phyloP scores from a whole-genome alignment of 2,888 invertebrate species.

The Cerastoderma edule region DNA sequence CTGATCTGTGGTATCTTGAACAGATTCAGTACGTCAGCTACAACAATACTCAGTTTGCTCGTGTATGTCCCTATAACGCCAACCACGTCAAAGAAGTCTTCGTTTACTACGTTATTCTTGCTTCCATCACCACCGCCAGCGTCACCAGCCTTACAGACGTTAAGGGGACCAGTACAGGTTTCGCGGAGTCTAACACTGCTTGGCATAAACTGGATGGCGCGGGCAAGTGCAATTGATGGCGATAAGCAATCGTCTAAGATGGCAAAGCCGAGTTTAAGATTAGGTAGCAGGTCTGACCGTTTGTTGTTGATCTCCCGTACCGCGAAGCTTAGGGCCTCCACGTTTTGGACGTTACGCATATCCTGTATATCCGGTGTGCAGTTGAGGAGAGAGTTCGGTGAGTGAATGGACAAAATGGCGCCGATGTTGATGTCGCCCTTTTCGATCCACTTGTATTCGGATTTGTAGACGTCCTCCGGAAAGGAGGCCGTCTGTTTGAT shows the following conservation, averaged over 20 bases:
- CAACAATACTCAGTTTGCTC: constrained; percentile 72
- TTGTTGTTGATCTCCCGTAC: constrained; percentile 68
- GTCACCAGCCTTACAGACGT: background rate
- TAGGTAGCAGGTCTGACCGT: constrained; percentile 53
- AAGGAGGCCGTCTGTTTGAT: constrained; percentile 20
- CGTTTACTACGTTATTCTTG: background rate
- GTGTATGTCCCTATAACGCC: constrained; percentile 78
- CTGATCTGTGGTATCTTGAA: constrained; percentile 77
- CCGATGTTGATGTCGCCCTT: constrained; percentile 68
- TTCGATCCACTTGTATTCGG: constrained; percentile 58
- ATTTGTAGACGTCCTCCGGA: constrained; percentile 58
- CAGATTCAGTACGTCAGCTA: constrained; percentile 73
- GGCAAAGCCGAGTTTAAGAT: constrained; percentile 64
- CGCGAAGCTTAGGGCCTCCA: constrained; percentile 66
- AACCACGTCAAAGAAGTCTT: constrained; percentile 71
- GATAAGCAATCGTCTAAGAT: constrained; percentile 70
- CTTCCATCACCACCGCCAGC: background rate
- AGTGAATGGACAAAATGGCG: constrained; percentile 69
- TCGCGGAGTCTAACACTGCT: constrained; percentile 27
- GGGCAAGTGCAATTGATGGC: constrained; percentile 61
- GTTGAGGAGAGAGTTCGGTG: constrained; percentile 41
- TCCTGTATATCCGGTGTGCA: constrained; percentile 51
- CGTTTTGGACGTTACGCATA: constrained; percentile 55
- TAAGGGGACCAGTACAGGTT: background rate
- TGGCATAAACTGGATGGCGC: constrained; percentile 71